Base-by-base conservation (phyloP, 2,113 vertebrate genomes). In the Phoenicopterus ruber region DNA sequence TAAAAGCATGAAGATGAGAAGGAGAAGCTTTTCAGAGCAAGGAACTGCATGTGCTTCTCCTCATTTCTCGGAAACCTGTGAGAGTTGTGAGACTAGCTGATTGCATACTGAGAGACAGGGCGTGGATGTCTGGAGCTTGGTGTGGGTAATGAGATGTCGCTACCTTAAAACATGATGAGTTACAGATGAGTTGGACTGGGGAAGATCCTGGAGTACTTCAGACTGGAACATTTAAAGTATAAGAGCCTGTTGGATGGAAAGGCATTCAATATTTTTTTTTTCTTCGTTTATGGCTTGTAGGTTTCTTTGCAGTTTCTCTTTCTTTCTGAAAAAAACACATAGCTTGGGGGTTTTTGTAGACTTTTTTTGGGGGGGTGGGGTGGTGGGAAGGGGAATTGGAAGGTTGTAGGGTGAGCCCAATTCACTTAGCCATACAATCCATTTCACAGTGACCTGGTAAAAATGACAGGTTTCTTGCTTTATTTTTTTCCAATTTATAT, bases 41-140 rank as follows among this genome's bases (percentile, higher is more conserved):
- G 82, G 65, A 65, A 32, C 21, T 20, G 32, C 46, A 13, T 28
- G 25, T 78, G 25, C 47, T 63, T 29, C 44, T 67, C 10, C 42
- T 47, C 31, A 38, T 32, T 86, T 86, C 44, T 63, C 8, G 47
- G 74, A 90, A 77, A 58, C 18, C 49, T 19, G 10, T 40, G 36
- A 55, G 57, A 62, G 4, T 21, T 81, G 38, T 44, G 54, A 47
- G 54, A 70, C 11, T 32, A 40, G 65, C 26, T 7, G 18, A 17
- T 49, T 70, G 40, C 10, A 4, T n/a, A 18, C 28, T n/a, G n/a
- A 84, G 29, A 62, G 59, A 44, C 20, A 62, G 76, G 21, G 13
- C 0, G 0, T 49, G 34, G 13, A 1, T 42, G 54, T 32, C 38
- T 69, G 50, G 62, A 40, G 46, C 36, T 34, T 63, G 63, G 11